Evolutionary conservation across 2,113 vertebrate species (phyloP).

Genomic region (Isurus oxyrinchus): DNA sequence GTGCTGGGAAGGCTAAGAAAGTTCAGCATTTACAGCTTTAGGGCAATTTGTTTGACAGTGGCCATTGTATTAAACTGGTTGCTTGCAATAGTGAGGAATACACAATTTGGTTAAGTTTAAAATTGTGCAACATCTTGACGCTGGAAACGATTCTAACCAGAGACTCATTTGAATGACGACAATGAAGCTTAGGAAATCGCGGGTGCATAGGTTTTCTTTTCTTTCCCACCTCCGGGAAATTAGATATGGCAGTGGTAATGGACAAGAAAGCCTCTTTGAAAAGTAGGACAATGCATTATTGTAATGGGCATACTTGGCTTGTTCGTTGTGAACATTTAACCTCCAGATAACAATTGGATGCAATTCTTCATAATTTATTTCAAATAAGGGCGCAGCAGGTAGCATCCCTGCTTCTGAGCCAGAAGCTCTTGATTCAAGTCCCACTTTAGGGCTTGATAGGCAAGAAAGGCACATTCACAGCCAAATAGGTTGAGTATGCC

Average conservation of each 20-base stretch:
- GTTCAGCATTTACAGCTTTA: background rate
- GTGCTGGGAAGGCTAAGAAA: background rate
- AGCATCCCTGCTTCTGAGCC: no score
- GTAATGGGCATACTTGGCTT: background rate
- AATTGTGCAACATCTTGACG: background rate
- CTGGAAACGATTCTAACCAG: background rate
- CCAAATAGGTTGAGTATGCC: no score
- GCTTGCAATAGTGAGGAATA: background rate
- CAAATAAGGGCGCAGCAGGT: no score
- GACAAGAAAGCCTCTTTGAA: background rate
- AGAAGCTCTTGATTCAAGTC: no score
- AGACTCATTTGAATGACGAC: background rate
- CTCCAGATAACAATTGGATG: background rate
- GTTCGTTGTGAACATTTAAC: background rate
- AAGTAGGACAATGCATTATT: conserved; percentile 6
- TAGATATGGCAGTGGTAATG: background rate
- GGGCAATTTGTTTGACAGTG: background rate
- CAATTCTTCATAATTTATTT: background rate
- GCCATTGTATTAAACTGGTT: background rate
- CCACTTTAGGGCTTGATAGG: no score
- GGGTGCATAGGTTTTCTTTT: background rate
- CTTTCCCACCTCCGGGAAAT: background rate
- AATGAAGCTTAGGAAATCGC: background rate
- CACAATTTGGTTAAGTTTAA: background rate
- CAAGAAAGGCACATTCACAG: no score